A percentile compares a stretch with the other conserved stretches of the same genome.
phyloP scores from a whole-genome alignment of 2,113 vertebrate genomes.

The Meriones unguiculatus region DNA sequence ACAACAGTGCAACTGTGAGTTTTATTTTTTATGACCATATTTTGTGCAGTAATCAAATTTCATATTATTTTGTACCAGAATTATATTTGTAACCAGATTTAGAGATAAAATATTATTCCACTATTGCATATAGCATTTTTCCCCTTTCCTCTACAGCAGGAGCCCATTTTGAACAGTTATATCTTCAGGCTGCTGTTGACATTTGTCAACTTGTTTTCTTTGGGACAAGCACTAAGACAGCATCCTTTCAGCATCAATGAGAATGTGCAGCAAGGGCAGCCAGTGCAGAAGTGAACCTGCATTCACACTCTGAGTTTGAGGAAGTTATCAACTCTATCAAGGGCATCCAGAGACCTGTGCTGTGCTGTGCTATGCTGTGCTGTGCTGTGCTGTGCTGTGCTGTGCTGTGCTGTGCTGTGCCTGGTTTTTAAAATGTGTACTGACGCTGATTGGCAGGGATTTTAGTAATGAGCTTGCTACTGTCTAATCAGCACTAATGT shows the following conservation, averaged over 20 bases:
- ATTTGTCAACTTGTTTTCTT: neutral
- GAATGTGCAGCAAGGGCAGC: neutral
- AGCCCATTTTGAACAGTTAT: neutral
- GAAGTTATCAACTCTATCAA: neutral
- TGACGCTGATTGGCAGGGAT: neutral
- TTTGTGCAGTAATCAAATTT: neutral
- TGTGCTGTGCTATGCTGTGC: too few species aligned
- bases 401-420: neutral
- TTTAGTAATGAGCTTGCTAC: neutral
- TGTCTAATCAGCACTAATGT: neutral
- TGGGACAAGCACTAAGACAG: accelerated
- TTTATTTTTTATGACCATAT: neutral
- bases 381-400: too few species aligned
- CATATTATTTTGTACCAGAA: neutral
- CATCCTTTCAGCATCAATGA: neutral
- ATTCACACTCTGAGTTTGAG: neutral
- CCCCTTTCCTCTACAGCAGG: neutral
- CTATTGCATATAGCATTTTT: neutral
- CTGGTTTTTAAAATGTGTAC: slow-evolving; percentile 5
- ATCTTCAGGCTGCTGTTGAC: neutral
- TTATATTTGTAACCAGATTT: neutral
- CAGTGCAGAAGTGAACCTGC: neutral
- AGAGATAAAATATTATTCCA: neutral
- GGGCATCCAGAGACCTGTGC: neutral
- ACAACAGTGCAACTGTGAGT: neutral